Evolutionary conservation across 2,113 vertebrate species (phyloP).

Genomic region (Piaya cayana): DNA sequence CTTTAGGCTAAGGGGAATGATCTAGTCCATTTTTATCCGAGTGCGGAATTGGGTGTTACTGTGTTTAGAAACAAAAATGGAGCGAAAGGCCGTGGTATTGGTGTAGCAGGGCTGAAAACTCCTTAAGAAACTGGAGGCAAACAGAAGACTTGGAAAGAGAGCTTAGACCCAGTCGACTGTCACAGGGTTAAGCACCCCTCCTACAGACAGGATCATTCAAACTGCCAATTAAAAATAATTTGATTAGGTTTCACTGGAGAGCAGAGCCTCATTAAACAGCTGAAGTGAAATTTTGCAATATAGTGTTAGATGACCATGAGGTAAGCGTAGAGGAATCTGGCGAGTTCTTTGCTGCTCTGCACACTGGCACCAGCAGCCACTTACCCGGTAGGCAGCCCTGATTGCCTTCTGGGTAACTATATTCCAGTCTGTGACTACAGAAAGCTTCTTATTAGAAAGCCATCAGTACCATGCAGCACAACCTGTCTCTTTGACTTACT

Average conservation of each 20-base stretch:
- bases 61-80: neutral
- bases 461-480: neutral
- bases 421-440: neutral
- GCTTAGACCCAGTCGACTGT: neutral
- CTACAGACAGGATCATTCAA: neutral
- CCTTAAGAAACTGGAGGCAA: neutral
- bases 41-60: neutral
- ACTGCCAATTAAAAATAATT: slow-evolving; percentile 21
- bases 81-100: neutral
- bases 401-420: neutral
- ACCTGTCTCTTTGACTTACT: neutral
- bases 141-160: neutral
- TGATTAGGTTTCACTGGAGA: slow-evolving; percentile 21
- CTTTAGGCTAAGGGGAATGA: neutral
- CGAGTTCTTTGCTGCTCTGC: neutral
- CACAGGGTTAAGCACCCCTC: neutral
- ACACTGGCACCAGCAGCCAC: neutral
- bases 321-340: slow-evolving; percentile 37
- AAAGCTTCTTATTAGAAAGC: neutral
- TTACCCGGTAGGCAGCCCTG: neutral
- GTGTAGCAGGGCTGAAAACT: neutral
- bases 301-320: slow-evolving; percentile 5
- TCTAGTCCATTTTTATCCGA: neutral
- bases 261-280: slow-evolving; percentile 12
- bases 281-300: slow-evolving; percentile 19